Percentiles rank a stretch among this genome's conserved stretches.
Evolutionary conservation across 1,140 invertebrate species (phyloP).

Genomic region (Hyles vespertilio): DNA sequence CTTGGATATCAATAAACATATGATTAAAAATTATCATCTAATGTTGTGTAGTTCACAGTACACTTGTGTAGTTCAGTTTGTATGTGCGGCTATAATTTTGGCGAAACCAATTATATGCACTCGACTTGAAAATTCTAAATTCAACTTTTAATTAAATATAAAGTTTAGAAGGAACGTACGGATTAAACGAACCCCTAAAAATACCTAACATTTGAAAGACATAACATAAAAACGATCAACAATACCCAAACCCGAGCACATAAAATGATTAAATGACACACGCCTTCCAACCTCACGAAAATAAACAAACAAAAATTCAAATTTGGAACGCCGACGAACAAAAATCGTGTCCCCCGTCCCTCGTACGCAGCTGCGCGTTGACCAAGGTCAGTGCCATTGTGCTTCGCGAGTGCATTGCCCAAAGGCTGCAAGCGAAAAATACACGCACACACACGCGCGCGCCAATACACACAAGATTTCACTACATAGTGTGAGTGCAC

Average conservation of each 20-base stretch:
- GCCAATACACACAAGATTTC: slow-evolving; percentile 5
- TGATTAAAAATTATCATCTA: not conserved
- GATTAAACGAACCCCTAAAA: no score
- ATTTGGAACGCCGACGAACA: slow-evolving; percentile 31
- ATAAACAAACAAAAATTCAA: slow-evolving; percentile 14
- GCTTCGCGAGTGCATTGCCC: slow-evolving; percentile 59
- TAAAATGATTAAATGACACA: no score
- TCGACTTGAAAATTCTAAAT: no score
- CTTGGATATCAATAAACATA: not conserved
- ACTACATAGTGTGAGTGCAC: slow-evolving; percentile 24
- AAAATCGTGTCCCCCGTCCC: slow-evolving; percentile 23
- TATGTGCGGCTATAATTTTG: no score
- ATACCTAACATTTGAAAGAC: no score
- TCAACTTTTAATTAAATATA: no score
- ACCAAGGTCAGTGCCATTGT: slow-evolving; percentile 61
- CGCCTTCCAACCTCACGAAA: not conserved
- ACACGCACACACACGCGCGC: slow-evolving; percentile 30
- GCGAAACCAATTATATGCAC: no score
- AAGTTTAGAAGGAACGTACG: no score
- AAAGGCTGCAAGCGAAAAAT: slow-evolving; percentile 53
- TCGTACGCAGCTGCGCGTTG: slow-evolving; percentile 46
- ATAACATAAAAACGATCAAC: no score
- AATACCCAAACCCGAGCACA: no score
- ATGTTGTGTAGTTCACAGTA: not conserved
- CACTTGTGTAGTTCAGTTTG: not conserved